These are phyloP conservation scores for Zoanthus solanderi DNA, from an alignment of 92 coral and sea anemone species.

Conservation along the genomic window DNA sequence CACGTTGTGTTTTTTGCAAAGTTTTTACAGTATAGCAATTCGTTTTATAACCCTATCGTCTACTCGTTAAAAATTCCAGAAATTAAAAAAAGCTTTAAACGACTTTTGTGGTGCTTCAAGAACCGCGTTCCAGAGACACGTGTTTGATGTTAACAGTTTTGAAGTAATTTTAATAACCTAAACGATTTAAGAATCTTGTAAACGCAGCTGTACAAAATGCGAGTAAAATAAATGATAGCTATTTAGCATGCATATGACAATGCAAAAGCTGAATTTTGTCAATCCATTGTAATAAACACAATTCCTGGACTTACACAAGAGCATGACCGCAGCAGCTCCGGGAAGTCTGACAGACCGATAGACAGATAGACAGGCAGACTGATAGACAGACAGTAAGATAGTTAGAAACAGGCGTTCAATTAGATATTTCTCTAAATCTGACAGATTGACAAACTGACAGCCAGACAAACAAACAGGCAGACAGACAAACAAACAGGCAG, in stretches of 20 bases:
- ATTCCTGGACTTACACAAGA: too few relatives aligned
- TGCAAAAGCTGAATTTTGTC: background rate
- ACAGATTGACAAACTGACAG: background rate
- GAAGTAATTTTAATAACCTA: too few relatives aligned
- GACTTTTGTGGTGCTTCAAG: background rate
- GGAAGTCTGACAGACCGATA: too few relatives aligned
- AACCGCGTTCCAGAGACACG: constrained; percentile 38
- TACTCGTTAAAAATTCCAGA: constrained; percentile 40
- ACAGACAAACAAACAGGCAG: background rate
- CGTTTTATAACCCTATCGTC: constrained; percentile 37
- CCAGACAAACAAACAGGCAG: background rate
- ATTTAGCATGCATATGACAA: background rate
- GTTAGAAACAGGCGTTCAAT: too few relatives aligned
- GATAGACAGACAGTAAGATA: too few relatives aligned
- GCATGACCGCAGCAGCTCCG: too few relatives aligned
- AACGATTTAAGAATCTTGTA: too few relatives aligned
- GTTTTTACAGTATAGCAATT: constrained; percentile 37
- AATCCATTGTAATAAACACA: background rate
- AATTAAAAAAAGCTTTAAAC: constrained; percentile 27
- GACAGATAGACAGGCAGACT: too few relatives aligned
- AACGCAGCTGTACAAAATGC: background rate
- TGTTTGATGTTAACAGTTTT: background rate
- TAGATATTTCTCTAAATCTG: too few relatives aligned
- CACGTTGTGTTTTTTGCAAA: constrained; percentile 41
- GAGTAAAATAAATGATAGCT: too few relatives aligned